Conservation (phyloP, 2,888 invertebrate genomes). For the Cheiracanthium punctorium region DNA sequence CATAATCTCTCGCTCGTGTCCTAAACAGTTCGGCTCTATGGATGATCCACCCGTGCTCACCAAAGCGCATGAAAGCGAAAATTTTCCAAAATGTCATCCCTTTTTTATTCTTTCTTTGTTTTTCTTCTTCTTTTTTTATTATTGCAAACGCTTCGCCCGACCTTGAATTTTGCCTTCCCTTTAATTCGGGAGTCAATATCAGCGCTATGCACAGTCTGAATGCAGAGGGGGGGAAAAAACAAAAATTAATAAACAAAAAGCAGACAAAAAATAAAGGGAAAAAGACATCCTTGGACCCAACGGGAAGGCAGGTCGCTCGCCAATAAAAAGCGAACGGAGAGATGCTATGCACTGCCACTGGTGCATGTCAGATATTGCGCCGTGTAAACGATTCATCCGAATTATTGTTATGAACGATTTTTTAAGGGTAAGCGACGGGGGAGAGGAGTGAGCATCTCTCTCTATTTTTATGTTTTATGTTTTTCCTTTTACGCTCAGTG, state of each 20-base stretch:
- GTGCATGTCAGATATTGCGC: conserved; percentile 16
- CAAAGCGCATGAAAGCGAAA: not conserved
- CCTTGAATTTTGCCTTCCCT: not conserved
- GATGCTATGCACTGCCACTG: conserved; percentile 16
- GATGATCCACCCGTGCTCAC: not conserved
- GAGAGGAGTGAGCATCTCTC: not conserved
- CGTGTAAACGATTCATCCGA: conserved; percentile 59
- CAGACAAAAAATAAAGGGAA: not conserved
- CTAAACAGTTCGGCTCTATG: not conserved
- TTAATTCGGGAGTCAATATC: not conserved
- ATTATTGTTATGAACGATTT: conserved; percentile 49
- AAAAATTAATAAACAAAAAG: not conserved
- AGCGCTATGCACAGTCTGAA: not conserved
- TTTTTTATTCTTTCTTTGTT: no score
- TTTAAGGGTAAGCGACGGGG: not conserved
- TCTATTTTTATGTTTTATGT: not conserved
- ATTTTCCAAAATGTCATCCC: not conserved
- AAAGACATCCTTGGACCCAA: conserved; percentile 7
- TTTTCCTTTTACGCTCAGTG: conserved; percentile 41
- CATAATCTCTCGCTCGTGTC: not conserved
- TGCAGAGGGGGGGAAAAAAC: not conserved
- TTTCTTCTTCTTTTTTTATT: no score
- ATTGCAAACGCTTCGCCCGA: not conserved
- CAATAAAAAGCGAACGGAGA: conserved; percentile 18
- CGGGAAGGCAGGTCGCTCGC: conserved; percentile 10